A percentile compares a stretch with the other conserved stretches of the same genome.
These are phyloP conservation scores for Hycleus cichorii DNA, from an alignment of 1,140 invertebrate species.

Conservation along the genomic window DNA sequence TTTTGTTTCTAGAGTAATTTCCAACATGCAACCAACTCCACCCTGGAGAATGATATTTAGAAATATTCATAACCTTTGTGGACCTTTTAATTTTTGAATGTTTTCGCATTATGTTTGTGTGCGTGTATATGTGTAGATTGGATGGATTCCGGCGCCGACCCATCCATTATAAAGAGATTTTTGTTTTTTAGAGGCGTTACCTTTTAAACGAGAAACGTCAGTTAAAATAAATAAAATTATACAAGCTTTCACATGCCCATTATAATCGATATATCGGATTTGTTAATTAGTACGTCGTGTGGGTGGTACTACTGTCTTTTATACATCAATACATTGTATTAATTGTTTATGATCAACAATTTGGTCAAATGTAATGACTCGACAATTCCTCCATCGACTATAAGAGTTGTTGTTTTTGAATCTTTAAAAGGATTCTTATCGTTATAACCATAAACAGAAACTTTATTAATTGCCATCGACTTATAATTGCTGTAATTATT, in stretches of 20 bases:
- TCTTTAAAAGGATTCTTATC: constrained; percentile 2
- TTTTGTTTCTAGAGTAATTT: too few species aligned
- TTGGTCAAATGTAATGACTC: constrained; percentile 4
- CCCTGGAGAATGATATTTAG: too few species aligned
- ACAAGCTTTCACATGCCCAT: constrained; percentile 24
- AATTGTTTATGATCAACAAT: constrained; percentile 10
- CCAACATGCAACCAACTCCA: too few species aligned
- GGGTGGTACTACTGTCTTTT: constrained; percentile 19
- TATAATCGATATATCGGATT: constrained; percentile 20
- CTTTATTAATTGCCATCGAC: neutral
- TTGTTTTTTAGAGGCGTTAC: constrained; percentile 28
- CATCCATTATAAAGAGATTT: constrained; percentile 32
- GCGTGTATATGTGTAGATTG: too few species aligned
- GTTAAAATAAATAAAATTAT: constrained; percentile 33
- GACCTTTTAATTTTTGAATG: too few species aligned
- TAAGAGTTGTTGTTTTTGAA: neutral
- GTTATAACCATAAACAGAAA: neutral
- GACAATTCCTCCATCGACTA: neutral
- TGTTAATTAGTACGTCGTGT: constrained; percentile 22
- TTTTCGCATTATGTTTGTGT: too few species aligned
- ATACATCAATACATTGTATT: constrained; percentile 16
- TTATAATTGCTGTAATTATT: too few species aligned
- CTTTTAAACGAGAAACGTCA: constrained; percentile 24
- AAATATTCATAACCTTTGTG: too few species aligned
- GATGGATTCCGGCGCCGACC: constrained; percentile 14